These are phyloP conservation scores for Cyclina sinensis DNA, from an alignment of 1,140 invertebrate genomes.

Conservation along the genomic window DNA sequence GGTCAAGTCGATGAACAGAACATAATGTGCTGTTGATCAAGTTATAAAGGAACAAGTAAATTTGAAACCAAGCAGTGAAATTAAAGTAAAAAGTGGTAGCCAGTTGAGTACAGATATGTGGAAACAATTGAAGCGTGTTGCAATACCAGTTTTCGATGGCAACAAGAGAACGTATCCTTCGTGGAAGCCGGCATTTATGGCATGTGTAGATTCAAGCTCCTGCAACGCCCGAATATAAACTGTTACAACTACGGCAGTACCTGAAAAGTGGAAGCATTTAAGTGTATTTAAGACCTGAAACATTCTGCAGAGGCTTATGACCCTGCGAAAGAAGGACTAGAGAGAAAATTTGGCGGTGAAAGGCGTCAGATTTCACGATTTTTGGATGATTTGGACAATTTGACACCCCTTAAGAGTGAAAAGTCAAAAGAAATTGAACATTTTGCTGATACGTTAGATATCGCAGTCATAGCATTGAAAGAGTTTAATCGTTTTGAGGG, in stretches of 20 bases:
- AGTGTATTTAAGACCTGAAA: neutral
- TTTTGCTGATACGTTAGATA: slow-evolving; percentile 39
- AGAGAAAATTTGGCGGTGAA: slow-evolving; percentile 29
- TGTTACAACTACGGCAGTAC: slow-evolving; percentile 28
- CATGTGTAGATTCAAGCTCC: slow-evolving; percentile 11
- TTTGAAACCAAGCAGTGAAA: too few species aligned
- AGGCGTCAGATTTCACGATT: neutral
- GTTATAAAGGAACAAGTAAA: too few species aligned
- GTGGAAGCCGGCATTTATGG: slow-evolving; percentile 5
- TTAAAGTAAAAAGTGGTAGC: too few species aligned
- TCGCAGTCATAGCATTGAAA: slow-evolving; percentile 7
- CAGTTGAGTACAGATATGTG: neutral
- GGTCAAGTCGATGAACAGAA: too few species aligned
- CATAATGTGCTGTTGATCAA: too few species aligned
- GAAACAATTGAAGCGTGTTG: slow-evolving; percentile 15
- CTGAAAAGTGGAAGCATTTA: slow-evolving; percentile 13
- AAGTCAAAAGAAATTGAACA: slow-evolving; percentile 11
- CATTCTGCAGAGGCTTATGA: slow-evolving; percentile 5
- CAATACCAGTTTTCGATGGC: neutral
- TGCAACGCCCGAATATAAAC: slow-evolving; percentile 24
- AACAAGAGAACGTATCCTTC: neutral
- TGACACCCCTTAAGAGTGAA: slow-evolving; percentile 14
- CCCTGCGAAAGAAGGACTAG: slow-evolving; percentile 2
- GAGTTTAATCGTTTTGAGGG: neutral
- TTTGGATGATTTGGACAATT: slow-evolving; percentile 22